phyloP scores from a whole-genome alignment of 1,140 invertebrate species.

The Zaprionus kolodkinae region DNA sequence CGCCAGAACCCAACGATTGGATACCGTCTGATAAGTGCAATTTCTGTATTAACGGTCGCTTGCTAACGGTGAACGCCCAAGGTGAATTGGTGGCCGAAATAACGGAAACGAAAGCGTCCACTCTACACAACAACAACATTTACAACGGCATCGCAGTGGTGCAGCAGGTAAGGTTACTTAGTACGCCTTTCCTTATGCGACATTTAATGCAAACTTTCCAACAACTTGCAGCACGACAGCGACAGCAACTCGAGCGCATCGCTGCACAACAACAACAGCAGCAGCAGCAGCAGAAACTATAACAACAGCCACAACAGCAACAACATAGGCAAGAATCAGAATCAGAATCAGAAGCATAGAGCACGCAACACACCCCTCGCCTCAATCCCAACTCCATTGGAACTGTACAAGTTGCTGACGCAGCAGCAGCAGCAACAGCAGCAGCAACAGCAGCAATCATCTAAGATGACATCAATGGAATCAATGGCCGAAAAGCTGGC shows the following conservation, averaged over 20 bases:
- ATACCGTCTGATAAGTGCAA: constrained; percentile 93
- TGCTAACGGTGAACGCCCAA: constrained; percentile 84
- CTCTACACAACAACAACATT: constrained; percentile 35
- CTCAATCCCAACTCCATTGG: constrained; percentile 45
- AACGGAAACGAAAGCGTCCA: constrained; percentile 34
- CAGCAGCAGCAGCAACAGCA: constrained; percentile 48
- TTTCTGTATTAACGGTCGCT: constrained; percentile 93
- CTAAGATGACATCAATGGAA: constrained; percentile 84
- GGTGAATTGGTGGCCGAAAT: constrained; percentile 84
- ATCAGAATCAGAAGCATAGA: constrained; percentile 34
- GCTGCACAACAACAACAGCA: constrained; percentile 45
- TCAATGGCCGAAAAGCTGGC: constrained; percentile 82
- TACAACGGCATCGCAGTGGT: constrained; percentile 38
- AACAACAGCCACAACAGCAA: constrained; percentile 43
- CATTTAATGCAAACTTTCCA: constrained; percentile 32
- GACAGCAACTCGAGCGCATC: constrained; percentile 79
- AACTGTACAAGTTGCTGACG: constrained; percentile 71
- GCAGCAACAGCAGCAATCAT: constrained; percentile 44
- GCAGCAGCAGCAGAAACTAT: constrained; percentile 34
- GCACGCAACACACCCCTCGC: constrained; percentile 35
- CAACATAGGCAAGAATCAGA: constrained; percentile 39
- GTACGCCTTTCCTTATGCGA: background rate
- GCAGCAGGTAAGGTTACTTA: constrained; percentile 40
- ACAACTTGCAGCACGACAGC: constrained; percentile 67
- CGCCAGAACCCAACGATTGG: constrained; percentile 89